phyloP scores from a whole-genome alignment of 2,113 vertebrate species.

The Malurus elegans region DNA sequence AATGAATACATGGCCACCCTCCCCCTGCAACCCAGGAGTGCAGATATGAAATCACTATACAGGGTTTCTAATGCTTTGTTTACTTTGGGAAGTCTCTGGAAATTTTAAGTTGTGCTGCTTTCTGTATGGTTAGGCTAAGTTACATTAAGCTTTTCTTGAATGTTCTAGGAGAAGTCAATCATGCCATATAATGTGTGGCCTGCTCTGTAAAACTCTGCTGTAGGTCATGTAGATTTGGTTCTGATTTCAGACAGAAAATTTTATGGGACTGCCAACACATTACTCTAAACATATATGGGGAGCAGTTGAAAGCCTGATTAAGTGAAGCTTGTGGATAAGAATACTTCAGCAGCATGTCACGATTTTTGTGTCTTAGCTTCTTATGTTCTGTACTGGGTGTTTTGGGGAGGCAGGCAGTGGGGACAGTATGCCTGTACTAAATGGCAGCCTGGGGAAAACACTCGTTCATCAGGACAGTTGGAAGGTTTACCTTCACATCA shows the following conservation, averaged over 20 bases:
- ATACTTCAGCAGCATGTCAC: background rate
- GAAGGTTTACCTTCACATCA: background rate
- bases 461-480: background rate
- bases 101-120: background rate
- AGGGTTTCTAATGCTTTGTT: background rate
- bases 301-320: background rate
- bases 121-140: background rate
- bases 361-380: background rate
- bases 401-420: fast-evolving
- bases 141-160: background rate
- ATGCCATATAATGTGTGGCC: background rate
- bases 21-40: background rate
- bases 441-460: background rate
- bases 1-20: background rate
- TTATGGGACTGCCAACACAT: background rate
- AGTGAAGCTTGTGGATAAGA: background rate
- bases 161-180: background rate
- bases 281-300: background rate
- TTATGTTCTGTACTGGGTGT: background rate
- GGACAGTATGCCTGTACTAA: background rate
- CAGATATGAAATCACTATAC: background rate
- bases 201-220: background rate
- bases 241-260: background rate
- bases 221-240: background rate
- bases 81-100: background rate